Evolutionary conservation across 2,113 vertebrate species (phyloP), one percentile per base, ranked within the genome.

Genomic region (Silurus asotus): DNA sequence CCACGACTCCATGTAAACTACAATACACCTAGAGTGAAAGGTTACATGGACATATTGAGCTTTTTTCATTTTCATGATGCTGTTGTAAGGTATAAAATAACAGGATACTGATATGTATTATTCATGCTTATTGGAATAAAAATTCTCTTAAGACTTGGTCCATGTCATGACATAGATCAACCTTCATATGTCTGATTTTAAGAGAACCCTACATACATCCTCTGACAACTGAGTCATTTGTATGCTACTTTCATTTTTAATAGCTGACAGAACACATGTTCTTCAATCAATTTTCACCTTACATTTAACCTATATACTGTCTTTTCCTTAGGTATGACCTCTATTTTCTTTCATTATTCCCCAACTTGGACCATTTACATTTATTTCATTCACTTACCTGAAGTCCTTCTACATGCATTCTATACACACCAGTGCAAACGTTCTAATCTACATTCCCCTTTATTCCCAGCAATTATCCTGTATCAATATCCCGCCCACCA

Each of bases 401-500:
- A 81, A 70, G 48, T 65, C 84, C 75, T 25, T 89, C 83, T 81
- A 62, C 65, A 72, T 81, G 49, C 81, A 56, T 51, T 84, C 58
- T 58, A 72, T n/a, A 81, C 69, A 87, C 53, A 70, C 51, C 62
- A 74, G 11, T 84, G 82, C 70, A 87, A 74, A 83, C 59, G 55
- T 83, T 65, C 76, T 82, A 74, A 58, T 83, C 74, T 85, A 82
- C 78, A 67, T 82, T 88, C 4, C 55, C 48, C 17, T 75, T 2
- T 11, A 25, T 69, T 61, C 70, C 17, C 28, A 56, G 56, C 3
- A 23, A 77, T 86, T 90, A 89, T 74, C 87, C 89, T 1, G 86
- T 83, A 49, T 90, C 88, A 86, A 87, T 88, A 67, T 85, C 89
- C 67, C 81, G 87, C 9, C 84, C 88, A 51, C 91, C 89, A 78